phyloP scores from a whole-genome alignment of 1,140 invertebrate genomes.

The Drosophila pruinosa region DNA sequence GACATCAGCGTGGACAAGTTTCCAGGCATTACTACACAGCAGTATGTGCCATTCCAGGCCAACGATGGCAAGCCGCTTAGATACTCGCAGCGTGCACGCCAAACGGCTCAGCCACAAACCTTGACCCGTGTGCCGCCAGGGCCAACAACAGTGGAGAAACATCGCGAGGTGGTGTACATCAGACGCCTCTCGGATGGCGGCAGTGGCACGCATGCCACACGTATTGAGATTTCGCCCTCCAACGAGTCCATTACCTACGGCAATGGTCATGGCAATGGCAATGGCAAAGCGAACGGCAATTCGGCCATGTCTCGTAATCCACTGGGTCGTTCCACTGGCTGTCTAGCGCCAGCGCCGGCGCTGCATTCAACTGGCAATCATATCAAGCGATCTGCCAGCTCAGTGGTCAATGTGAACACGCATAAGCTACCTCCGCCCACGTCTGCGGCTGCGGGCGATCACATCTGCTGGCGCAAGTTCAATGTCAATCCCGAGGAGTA shows the following conservation, averaged over 20 bases:
- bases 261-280: conserved; percentile 44
- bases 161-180: conserved; percentile 79
- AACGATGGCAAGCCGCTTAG: conserved; percentile 66
- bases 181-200: conserved; percentile 72
- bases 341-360: conserved; percentile 43
- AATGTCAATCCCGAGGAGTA: conserved; percentile 81
- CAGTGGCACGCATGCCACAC: conserved; percentile 65
- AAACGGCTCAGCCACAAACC: conserved; percentile 65
- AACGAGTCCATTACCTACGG: conserved; percentile 78
- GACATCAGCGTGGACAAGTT: conserved; percentile 82
- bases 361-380: conserved; percentile 42
- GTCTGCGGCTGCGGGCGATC: conserved; percentile 58
- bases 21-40: conserved; percentile 67
- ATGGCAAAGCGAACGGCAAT: neutral
- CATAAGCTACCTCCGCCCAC: conserved; percentile 70
- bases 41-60: conserved; percentile 73
- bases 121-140: conserved; percentile 26
- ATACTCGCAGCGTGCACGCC: conserved; percentile 64
- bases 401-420: conserved; percentile 65
- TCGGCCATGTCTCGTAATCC: conserved; percentile 70
- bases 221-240: conserved; percentile 79
- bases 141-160: conserved; percentile 56
- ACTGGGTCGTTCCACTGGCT: conserved; percentile 65
- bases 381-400: conserved; percentile 70
- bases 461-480: conserved; percentile 82